A percentile compares a stretch with the other conserved stretches of the same genome.
phyloP scores from a whole-genome alignment of 2,888 invertebrate species.

The Electrophaes corylata region DNA sequence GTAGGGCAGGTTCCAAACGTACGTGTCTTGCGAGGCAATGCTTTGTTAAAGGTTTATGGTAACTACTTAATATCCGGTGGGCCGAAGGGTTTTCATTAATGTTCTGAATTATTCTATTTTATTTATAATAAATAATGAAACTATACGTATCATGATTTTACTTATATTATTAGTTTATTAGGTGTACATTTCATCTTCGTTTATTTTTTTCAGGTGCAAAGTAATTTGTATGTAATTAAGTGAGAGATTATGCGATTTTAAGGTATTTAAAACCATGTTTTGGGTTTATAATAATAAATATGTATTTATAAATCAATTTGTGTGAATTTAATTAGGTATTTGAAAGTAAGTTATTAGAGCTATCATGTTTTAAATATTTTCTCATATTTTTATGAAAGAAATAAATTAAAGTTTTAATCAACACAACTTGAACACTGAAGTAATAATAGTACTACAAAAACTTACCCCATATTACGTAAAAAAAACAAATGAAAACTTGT shows the following conservation, averaged over 20 bases:
- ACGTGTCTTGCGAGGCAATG: too few species aligned
- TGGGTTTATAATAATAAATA: slow-evolving; percentile 1
- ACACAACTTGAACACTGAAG: background rate
- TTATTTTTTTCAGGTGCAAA: slow-evolving; percentile 2
- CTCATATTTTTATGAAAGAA: background rate
- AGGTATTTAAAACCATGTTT: background rate
- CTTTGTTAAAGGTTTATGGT: too few species aligned
- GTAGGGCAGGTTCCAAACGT: too few species aligned
- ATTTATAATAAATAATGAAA: too few species aligned
- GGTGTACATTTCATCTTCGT: too few species aligned
- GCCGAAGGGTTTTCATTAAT: too few species aligned
- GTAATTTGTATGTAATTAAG: slow-evolving; percentile 2
- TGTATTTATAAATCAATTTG: background rate
- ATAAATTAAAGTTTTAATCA: background rate
- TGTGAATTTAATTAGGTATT: background rate
- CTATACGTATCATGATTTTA: too few species aligned
- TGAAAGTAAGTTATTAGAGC: background rate
- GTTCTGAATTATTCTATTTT: too few species aligned
- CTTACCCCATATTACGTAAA: too few species aligned
- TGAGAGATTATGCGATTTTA: slow-evolving; percentile 16
- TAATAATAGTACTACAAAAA: background rate
- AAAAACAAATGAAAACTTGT: too few species aligned
- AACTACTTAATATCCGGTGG: too few species aligned
- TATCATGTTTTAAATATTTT: background rate
- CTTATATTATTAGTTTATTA: too few species aligned